Conservation (phyloP, 1,140 invertebrate species). For the Drosophila kikkawai region DNA sequence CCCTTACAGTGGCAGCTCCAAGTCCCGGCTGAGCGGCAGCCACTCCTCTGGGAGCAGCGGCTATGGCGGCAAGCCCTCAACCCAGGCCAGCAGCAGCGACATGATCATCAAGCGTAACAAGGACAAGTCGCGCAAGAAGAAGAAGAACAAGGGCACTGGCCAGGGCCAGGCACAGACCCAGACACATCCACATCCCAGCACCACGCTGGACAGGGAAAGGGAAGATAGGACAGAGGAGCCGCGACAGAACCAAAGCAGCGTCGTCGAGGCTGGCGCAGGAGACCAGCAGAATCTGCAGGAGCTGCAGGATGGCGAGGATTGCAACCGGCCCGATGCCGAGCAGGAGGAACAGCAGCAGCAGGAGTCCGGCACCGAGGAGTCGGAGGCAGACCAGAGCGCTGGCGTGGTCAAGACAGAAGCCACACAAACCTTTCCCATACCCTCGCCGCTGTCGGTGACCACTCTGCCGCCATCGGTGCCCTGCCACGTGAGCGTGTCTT, state of each 20-base stretch:
- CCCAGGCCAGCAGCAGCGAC: constrained; percentile 86
- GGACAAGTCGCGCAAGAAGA: constrained; percentile 86
- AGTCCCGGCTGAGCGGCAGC: constrained; percentile 90
- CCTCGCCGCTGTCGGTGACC: constrained; percentile 38
- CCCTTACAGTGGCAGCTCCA: constrained; percentile 89
- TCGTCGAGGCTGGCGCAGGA: background rate
- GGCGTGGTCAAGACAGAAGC: constrained; percentile 10
- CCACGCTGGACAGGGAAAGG: constrained; percentile 26
- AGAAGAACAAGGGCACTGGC: constrained; percentile 78
- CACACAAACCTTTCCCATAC: constrained; percentile 47
- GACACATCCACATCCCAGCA: constrained; percentile 9
- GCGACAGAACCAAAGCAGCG: background rate
- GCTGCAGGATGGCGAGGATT: constrained; percentile 22
- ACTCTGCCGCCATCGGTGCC: constrained; percentile 8
- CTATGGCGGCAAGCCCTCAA: constrained; percentile 89
- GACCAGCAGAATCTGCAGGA: constrained; percentile 27
- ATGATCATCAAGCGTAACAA: constrained; percentile 86
- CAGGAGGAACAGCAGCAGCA: constrained; percentile 19
- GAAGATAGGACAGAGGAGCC: constrained; percentile 31
- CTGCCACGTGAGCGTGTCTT: background rate
- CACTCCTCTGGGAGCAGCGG: constrained; percentile 92
- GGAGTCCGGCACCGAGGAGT: constrained; percentile 14
- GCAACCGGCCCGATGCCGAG: background rate
- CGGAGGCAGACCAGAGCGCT: constrained; percentile 51
- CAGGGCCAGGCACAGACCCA: constrained; percentile 31